These are phyloP conservation scores for Tipula helvola DNA, from an alignment of 2,888 invertebrate genomes.

Conservation along the genomic window DNA sequence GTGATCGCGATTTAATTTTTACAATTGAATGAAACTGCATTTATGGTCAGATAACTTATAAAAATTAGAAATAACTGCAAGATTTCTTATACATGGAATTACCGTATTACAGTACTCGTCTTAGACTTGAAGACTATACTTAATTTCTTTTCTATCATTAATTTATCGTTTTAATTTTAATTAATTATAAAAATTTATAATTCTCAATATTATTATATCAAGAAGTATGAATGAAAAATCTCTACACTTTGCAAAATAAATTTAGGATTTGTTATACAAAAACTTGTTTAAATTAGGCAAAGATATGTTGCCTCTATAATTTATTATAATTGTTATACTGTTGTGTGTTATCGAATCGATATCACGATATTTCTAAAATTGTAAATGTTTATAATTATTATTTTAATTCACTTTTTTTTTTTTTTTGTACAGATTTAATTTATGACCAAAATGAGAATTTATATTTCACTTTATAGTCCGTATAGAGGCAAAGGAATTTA, in stretches of 20 bases:
- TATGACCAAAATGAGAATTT: not conserved
- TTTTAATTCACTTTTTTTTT: not conserved
- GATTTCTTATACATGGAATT: not conserved
- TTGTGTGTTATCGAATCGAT: not conserved
- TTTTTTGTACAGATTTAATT: not conserved
- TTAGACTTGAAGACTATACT: not conserved
- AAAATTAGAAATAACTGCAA: not conserved
- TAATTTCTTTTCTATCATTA: not conserved
- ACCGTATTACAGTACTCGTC: not conserved
- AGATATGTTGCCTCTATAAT: not conserved
- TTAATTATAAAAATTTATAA: not conserved
- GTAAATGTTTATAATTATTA: not conserved
- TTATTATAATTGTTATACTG: not conserved
- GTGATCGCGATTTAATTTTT: not conserved
- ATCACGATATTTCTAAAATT: not conserved
- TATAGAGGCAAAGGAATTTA: not conserved
- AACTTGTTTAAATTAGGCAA: not conserved
- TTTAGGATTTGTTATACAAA: not conserved
- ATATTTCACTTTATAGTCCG: not conserved
- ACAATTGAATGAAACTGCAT: slow-evolving; percentile 8
- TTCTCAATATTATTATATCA: not conserved
- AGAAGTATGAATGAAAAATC: not conserved
- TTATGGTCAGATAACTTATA: slow-evolving; percentile 5
- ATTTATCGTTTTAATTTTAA: not conserved
- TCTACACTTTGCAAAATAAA: not conserved